Conservation (phyloP, 1,140 invertebrate species). For the Stenopsyche tienmushanensis region DNA sequence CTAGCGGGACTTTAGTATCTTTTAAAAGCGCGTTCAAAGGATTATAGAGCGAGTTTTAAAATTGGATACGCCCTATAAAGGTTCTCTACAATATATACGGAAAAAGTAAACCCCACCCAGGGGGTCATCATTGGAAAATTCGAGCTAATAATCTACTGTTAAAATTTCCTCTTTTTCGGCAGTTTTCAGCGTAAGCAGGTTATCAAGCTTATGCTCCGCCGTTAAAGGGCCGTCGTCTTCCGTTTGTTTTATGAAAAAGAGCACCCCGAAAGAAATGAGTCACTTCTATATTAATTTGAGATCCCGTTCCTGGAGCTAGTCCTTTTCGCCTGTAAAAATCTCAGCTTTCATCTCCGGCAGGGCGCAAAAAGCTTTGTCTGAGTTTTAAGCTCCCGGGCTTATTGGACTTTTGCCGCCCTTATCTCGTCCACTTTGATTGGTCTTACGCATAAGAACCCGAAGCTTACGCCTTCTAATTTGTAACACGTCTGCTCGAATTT, state of each 20-base stretch:
- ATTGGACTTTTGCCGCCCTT: constrained; percentile 1
- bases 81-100: no score
- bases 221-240: neutral
- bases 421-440: constrained; percentile 3
- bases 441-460: neutral
- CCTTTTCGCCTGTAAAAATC: neutral
- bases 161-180: no score
- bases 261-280: neutral
- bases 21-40: no score
- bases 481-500: neutral
- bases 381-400: constrained; percentile 4
- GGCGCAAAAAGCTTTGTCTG: neutral
- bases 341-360: neutral
- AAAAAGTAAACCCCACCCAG: no score
- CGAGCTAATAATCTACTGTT: no score
- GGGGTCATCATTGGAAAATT: no score
- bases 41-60: no score
- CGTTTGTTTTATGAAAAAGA: neutral
- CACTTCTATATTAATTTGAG: neutral
- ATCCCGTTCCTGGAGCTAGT: neutral
- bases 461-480: neutral
- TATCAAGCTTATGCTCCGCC: neutral
- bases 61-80: no score
- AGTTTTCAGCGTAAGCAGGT: no score
- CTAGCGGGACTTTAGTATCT: no score